These are phyloP conservation scores for Aythya baeri DNA, from an alignment of 2,113 vertebrate genomes.

Conservation along the genomic window DNA sequence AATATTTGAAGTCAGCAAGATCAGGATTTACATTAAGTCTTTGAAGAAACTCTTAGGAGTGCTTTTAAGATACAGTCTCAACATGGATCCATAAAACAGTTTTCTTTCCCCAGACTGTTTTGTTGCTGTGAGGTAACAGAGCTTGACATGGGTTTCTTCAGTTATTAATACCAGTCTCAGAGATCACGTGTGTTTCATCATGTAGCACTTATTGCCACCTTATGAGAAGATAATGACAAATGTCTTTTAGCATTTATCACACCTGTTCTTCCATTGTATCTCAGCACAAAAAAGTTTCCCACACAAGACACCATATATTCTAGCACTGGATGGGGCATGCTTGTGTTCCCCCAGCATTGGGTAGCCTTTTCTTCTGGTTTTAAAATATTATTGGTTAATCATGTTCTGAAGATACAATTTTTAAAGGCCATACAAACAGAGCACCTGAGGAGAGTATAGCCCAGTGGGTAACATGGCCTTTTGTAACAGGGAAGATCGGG, in stretches of 20 bases:
- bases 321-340: accelerated
- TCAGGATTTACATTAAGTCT: neutral
- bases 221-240: neutral
- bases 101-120: neutral
- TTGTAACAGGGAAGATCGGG: neutral
- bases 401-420: neutral
- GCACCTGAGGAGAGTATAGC: neutral
- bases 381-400: neutral
- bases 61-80: neutral
- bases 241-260: neutral
- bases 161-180: neutral
- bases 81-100: neutral
- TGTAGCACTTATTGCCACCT: neutral
- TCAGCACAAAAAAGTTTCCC: neutral
- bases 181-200: neutral
- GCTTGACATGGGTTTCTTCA: neutral
- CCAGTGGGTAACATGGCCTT: neutral
- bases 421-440: neutral
- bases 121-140: neutral
- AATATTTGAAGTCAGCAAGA: neutral
- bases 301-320: neutral
- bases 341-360: neutral
- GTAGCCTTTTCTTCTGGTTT: neutral
- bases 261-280: neutral
- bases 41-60: neutral